These are phyloP conservation scores for Myotis planiceps DNA, from an alignment of 2,797 vertebrate genomes.

Conservation along the genomic window DNA sequence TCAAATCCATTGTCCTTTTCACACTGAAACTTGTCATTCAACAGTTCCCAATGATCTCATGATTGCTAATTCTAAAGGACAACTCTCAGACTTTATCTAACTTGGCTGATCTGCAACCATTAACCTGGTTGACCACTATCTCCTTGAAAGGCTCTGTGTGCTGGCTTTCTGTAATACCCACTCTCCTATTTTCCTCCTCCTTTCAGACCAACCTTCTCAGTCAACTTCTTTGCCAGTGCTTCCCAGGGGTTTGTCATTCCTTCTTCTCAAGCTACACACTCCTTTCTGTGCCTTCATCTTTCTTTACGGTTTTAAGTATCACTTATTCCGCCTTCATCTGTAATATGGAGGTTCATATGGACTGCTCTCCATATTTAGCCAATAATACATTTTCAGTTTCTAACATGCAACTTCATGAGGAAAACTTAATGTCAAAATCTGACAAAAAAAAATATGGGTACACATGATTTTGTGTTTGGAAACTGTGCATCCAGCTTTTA, in stretches of 20 bases:
- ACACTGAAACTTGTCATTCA: neutral
- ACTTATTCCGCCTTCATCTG: neutral
- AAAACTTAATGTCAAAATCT: neutral
- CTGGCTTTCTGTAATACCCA: neutral
- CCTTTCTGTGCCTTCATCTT: neutral
- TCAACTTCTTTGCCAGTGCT: neutral
- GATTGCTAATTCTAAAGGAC: neutral
- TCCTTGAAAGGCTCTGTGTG: neutral
- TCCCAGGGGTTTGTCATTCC: neutral
- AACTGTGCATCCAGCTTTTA: neutral
- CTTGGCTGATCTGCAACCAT: neutral
- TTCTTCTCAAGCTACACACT: neutral
- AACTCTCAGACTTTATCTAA: neutral
- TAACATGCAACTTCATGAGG: neutral
- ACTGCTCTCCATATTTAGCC: neutral
- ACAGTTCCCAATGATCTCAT: neutral
- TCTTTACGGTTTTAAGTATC: neutral
- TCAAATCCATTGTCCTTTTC: neutral
- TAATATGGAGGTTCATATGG: neutral
- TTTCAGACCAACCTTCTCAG: neutral
- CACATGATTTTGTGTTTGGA: constrained; percentile 9
- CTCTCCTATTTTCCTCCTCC: neutral
- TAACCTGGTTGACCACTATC: neutral
- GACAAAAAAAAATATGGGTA: neutral
- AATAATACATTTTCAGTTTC: neutral